Evolutionary conservation across 2,113 vertebrate genomes (phyloP).

Genomic region (Gambusia holbrooki): DNA sequence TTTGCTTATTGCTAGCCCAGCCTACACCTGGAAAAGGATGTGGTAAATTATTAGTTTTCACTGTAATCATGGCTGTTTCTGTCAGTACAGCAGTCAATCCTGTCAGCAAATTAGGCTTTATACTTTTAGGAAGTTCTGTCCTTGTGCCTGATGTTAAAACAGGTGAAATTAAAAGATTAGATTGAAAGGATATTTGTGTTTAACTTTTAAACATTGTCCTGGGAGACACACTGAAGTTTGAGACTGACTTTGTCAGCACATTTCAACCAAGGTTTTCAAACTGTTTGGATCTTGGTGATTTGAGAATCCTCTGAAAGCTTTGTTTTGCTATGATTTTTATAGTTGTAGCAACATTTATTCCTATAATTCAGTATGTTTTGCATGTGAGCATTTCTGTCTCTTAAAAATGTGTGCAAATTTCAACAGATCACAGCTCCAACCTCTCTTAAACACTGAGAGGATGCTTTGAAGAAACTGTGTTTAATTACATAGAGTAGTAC

Average conservation of each 20-base stretch:
- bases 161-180: conserved; percentile 45
- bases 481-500: neutral
- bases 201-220: conserved; percentile 5
- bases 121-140: conserved; percentile 26
- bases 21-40: conserved; percentile 37
- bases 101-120: conserved; percentile 22
- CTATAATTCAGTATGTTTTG: too few species aligned
- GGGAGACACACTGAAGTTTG: conserved; percentile 9
- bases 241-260: neutral
- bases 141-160: conserved; percentile 1
- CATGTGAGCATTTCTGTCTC: neutral
- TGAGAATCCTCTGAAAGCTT: neutral
- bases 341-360: too few species aligned
- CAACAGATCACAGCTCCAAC: neutral
- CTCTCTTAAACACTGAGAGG: neutral
- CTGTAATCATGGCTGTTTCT: conserved; percentile 48
- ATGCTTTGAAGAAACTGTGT: neutral
- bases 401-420: neutral
- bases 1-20: conserved; percentile 54
- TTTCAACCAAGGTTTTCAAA: neutral
- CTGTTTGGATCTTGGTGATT: neutral
- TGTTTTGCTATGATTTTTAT: neutral
- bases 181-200: conserved; percentile 9
- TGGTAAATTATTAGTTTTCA: conserved; percentile 56
- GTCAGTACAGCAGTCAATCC: conserved; percentile 65